Base-by-base conservation (phyloP, 2,113 vertebrate species). In the Misgurnus anguillicaudatus region DNA sequence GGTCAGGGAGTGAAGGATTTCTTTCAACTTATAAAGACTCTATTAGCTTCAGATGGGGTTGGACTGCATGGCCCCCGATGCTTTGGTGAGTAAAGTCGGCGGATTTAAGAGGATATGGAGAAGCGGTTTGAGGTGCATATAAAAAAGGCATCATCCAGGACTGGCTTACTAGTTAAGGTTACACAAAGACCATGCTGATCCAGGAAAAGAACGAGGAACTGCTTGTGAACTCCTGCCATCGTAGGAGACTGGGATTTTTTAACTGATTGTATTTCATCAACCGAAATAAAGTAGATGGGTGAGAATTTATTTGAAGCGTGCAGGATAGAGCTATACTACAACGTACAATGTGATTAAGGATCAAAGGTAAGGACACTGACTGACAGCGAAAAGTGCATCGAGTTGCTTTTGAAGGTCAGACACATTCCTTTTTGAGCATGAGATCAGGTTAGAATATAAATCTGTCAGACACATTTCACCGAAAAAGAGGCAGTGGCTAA, bases 1-100 rank as follows among this genome's bases (percentile, higher is more conserved):
- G 90, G 89, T 89, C 82, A 87, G 80, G 84, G 83, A 89, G 88
- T 86, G 88, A 86, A 87, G 85, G 86, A 81, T 78, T 42, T 9
- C 80, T 86, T 84, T 88, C 87, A 86, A 91, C 88, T 88, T 88
- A 89, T 88, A 88, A 91, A 89, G 90, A 91, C 89, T 84, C 86
- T 85, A 85, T 91, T 92, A 90, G 89, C 88, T 90, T 90, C 85
- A 85, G 82, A 62, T 84, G 83, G 64, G 82, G 84, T 85, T 75
- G 69, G 68, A 87, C 39, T 45, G 77, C 83, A 77, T 82, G 63
- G 80, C 85, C 88, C 85, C 89, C 84, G 82, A 83, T 72, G 78
- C 81, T 85, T 91, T 87, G 87, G 84, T 87, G 87, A 71, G 84
- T 90, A 91, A 92, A 92, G 87, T 89, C 91, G 74, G 83, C 24